Evolutionary conservation across 2,113 vertebrate species (phyloP).

Genomic region (Psittacara wagleri): DNA sequence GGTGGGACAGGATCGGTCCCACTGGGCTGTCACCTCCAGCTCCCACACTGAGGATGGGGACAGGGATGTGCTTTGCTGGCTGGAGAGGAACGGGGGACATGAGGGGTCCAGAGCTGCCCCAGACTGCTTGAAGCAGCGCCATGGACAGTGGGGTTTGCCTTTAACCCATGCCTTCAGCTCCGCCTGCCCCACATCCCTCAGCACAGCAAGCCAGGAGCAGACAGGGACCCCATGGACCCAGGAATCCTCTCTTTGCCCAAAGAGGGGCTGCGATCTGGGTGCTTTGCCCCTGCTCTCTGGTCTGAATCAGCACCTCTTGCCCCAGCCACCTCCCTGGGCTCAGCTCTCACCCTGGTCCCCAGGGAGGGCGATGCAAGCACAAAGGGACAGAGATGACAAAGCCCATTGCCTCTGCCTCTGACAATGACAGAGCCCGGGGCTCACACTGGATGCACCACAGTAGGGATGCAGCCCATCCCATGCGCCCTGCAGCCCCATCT

Average conservation of each 20-base stretch:
- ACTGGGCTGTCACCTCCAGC: neutral
- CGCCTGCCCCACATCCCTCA: rapidly evolving
- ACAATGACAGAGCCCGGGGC: neutral
- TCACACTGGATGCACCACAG: rapidly evolving
- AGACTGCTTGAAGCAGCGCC: rapidly evolving
- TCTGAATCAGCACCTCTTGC: neutral
- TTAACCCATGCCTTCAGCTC: neutral
- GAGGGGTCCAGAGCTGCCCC: rapidly evolving
- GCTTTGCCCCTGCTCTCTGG: neutral
- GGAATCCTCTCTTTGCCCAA: neutral
- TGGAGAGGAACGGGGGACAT: rapidly evolving
- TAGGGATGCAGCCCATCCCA: neutral
- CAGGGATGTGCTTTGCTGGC: neutral
- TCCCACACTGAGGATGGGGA: neutral
- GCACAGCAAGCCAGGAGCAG: neutral
- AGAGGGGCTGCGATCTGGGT: neutral
- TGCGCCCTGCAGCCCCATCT: neutral
- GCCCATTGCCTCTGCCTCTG: neutral
- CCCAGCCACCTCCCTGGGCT: neutral
- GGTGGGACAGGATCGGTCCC: neutral
- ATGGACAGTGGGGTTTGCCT: neutral
- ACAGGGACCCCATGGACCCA: rapidly evolving
- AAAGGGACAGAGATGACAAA: neutral
- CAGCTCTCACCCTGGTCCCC: neutral
- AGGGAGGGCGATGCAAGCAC: neutral